Conservation (phyloP, 2,113 vertebrate genomes). For the Labeo catla region DNA sequence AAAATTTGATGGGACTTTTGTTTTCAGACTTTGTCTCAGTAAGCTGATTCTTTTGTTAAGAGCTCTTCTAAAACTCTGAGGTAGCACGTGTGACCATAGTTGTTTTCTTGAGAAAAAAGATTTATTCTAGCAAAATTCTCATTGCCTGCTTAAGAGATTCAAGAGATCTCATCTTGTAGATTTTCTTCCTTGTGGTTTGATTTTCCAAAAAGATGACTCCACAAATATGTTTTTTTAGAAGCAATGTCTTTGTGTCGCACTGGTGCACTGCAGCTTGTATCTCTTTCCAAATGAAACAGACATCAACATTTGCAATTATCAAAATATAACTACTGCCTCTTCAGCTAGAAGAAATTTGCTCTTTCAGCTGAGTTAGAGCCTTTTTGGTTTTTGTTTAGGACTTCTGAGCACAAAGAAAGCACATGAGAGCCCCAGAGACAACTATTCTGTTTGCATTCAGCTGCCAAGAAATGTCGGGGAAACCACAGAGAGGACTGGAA, state of each 20-base stretch:
- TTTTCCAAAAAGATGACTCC: background rate
- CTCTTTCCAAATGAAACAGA: constrained; percentile 27
- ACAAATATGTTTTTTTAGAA: constrained; percentile 4
- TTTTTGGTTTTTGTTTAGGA: constrained; percentile 44
- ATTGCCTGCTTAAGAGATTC: background rate
- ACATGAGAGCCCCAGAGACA: constrained; percentile 39
- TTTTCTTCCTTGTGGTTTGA: background rate
- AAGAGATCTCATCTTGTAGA: background rate
- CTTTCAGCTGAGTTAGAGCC: constrained; percentile 1
- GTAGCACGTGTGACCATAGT: too few species aligned
- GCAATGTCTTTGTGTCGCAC: background rate
- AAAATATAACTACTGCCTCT: constrained; percentile 9
- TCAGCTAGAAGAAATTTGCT: constrained; percentile 27
- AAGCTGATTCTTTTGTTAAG: background rate
- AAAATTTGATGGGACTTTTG: background rate
- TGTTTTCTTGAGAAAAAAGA: background rate
- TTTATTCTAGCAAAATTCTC: background rate
- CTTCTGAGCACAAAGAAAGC: constrained; percentile 35
- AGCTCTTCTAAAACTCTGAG: background rate
- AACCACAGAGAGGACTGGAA: constrained; percentile 40
- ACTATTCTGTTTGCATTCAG: constrained; percentile 42
- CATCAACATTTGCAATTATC: constrained; percentile 3
- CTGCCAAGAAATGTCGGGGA: constrained; percentile 49
- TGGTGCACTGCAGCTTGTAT: background rate
- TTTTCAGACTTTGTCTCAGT: background rate